These are phyloP conservation scores for Martes flavigula DNA, from an alignment of 2,797 vertebrate genomes.

Conservation along the genomic window DNA sequence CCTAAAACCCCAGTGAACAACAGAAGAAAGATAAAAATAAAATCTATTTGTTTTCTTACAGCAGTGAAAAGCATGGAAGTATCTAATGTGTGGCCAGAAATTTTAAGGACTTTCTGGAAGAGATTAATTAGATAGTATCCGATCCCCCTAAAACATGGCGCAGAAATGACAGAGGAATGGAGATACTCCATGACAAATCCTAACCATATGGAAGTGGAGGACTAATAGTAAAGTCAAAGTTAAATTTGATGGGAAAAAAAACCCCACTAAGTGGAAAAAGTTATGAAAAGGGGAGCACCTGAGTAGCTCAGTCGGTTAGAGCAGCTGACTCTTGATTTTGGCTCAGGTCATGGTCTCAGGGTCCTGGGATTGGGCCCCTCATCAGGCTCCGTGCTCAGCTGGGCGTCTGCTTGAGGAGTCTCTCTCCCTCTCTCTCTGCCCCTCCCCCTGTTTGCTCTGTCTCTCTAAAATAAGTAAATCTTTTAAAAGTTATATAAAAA, in stretches of 20 bases:
- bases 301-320: background rate
- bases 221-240: background rate
- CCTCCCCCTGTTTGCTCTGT: background rate
- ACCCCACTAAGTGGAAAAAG: background rate
- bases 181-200: background rate
- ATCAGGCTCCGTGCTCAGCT: background rate
- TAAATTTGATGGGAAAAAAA: background rate
- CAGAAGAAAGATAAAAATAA: conserved; percentile 2
- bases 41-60: background rate
- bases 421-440: background rate
- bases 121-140: background rate
- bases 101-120: background rate
- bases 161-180: background rate
- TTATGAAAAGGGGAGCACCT: background rate
- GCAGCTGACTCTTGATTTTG: too few relatives aligned
- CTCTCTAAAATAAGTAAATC: background rate
- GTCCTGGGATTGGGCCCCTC: background rate
- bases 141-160: background rate
- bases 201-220: background rate
- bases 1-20: background rate
- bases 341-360: background rate
- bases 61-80: background rate
- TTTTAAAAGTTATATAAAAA: background rate
- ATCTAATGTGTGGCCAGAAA: background rate
- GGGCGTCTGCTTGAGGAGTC: background rate